Percentiles rank a stretch among this genome's conserved stretches.
These are phyloP conservation scores for Micromesistius poutassou DNA, from an alignment of 2,797 vertebrate species.

Conservation along the genomic window DNA sequence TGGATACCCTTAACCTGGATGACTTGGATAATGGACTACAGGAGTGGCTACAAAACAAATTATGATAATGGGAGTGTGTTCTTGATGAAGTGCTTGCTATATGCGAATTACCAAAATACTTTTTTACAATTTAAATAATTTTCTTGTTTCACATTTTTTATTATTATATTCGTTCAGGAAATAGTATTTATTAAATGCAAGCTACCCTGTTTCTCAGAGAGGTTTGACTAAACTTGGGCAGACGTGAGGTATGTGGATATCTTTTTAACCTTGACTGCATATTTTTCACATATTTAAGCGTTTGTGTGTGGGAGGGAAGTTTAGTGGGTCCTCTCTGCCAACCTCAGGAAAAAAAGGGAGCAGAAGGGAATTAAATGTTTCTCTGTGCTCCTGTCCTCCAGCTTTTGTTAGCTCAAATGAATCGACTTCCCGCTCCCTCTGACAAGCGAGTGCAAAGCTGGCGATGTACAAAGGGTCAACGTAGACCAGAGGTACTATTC, in stretches of 20 bases:
- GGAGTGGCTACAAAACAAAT: conserved; percentile 1
- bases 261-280: background rate
- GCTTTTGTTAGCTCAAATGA: conserved; percentile 49
- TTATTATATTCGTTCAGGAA: background rate
- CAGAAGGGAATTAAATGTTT: background rate
- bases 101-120: background rate
- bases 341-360: background rate
- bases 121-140: background rate
- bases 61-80: background rate
- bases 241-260: background rate
- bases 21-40: conserved; percentile 1
- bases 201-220: background rate
- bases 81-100: background rate
- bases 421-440: conserved; percentile 41
- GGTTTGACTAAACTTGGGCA: background rate
- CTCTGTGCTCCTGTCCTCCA: conserved; percentile 17
- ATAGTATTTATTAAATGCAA: background rate
- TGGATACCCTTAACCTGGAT: conserved; percentile 1
- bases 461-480: conserved; percentile 46
- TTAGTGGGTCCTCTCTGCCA: background rate
- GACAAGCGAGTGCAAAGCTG: conserved; percentile 40
- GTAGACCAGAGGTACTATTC: background rate
- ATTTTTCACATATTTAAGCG: background rate
- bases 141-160: background rate
- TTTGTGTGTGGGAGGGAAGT: background rate